Percentiles rank a stretch among this genome's conserved stretches.
phyloP scores from a whole-genome alignment of 2,888 invertebrate species.

The Tiphia femorata region DNA sequence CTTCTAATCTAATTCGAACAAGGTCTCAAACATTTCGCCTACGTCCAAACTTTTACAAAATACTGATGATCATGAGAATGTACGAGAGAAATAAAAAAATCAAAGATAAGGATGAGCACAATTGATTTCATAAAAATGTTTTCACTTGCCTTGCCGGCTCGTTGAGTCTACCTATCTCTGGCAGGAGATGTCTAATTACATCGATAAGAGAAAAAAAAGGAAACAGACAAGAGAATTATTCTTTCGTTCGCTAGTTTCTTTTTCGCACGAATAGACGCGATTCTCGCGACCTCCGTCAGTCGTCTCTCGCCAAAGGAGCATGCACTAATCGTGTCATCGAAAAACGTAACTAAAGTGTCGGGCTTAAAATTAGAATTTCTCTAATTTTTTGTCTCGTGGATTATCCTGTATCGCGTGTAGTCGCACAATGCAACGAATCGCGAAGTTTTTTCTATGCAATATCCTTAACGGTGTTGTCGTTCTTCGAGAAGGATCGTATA shows the following conservation, averaged over 20 bases:
- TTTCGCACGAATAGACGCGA: too few relatives aligned
- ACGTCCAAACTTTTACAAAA: slow-evolving; percentile 23
- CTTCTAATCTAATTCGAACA: slow-evolving; percentile 30
- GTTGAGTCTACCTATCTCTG: slow-evolving; percentile 3
- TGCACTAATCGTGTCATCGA: too few relatives aligned
- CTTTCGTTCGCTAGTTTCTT: neutral
- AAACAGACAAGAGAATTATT: neutral
- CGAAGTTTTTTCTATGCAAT: too few relatives aligned
- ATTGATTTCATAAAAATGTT: slow-evolving; percentile 12
- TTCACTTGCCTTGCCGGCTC: slow-evolving; percentile 24
- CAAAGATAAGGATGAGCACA: slow-evolving; percentile 15
- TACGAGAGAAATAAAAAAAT: slow-evolving; percentile 11
- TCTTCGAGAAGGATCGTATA: neutral
- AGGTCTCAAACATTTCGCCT: slow-evolving; percentile 22
- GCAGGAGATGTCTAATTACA: neutral
- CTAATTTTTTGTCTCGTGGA: too few relatives aligned
- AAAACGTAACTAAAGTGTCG: too few relatives aligned
- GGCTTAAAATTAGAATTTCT: too few relatives aligned
- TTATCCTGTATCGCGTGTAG: too few relatives aligned
- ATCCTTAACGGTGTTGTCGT: neutral
- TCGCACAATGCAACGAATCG: too few relatives aligned
- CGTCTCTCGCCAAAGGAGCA: too few relatives aligned
- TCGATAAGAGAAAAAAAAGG: neutral
- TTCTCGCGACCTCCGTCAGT: too few relatives aligned
- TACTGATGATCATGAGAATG: slow-evolving; percentile 29